Percentiles rank a stretch among this genome's conserved stretches.
These are phyloP conservation scores for Loxodonta africana DNA, from an alignment of 2,113 vertebrate genomes.

Conservation along the genomic window DNA sequence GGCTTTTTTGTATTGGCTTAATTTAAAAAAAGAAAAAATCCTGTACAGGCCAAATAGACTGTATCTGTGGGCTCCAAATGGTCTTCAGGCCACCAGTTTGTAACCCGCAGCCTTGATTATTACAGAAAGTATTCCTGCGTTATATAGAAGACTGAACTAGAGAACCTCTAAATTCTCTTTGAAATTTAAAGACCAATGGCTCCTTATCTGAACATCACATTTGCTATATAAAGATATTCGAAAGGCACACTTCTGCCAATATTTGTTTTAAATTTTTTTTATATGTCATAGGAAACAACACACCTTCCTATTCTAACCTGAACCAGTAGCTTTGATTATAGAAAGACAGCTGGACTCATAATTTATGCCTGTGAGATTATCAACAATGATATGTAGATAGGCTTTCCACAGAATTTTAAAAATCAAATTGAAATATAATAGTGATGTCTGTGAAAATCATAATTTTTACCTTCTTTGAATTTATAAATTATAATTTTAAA, in stretches of 20 bases:
- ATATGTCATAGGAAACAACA: background rate
- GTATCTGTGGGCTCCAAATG: background rate
- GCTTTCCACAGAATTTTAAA: background rate
- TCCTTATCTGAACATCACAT: background rate
- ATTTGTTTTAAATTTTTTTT: background rate
- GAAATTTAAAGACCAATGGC: background rate
- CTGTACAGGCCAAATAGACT: background rate
- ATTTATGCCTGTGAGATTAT: constrained; percentile 27
- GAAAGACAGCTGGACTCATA: constrained; percentile 4
- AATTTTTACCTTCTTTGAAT: constrained; percentile 36
- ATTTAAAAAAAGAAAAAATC: background rate
- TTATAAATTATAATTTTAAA: constrained; percentile 56
- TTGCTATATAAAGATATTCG: constrained; percentile 28
- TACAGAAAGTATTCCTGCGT: background rate
- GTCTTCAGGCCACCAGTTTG: background rate
- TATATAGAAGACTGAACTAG: background rate
- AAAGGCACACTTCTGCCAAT: constrained; percentile 6
- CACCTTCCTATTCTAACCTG: background rate
- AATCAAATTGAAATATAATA: constrained; percentile 47
- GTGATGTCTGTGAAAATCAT: constrained; percentile 44
- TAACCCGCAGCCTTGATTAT: background rate
- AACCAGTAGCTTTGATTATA: background rate
- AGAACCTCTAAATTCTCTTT: background rate
- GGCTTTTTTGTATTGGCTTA: constrained; percentile 13
- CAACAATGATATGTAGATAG: background rate